Evolutionary conservation across 2,888 invertebrate genomes (phyloP).

Genomic region (Volucella bombylans): DNA sequence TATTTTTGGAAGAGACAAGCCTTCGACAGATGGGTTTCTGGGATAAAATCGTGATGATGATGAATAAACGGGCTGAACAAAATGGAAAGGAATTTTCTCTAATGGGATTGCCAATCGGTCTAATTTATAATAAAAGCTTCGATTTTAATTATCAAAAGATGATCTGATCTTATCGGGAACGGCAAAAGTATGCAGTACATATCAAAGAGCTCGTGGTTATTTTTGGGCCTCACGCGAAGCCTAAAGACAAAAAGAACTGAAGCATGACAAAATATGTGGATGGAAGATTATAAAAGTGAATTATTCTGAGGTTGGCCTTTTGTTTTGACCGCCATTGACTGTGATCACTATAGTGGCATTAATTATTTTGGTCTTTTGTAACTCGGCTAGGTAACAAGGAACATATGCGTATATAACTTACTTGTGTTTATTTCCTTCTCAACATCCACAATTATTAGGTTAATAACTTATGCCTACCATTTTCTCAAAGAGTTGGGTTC

Average conservation of each 20-base stretch:
- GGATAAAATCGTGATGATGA: conserved; percentile 40
- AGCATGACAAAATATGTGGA: conserved; percentile 32
- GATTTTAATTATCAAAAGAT: conserved; percentile 43
- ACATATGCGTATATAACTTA: too few species aligned
- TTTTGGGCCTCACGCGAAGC: conserved; percentile 18
- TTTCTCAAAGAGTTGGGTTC: too few species aligned
- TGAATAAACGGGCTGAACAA: conserved; percentile 24
- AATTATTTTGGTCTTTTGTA: too few species aligned
- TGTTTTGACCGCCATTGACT: too few species aligned
- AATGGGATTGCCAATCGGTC: conserved; percentile 45
- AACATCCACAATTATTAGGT: too few species aligned
- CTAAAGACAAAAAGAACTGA: conserved; percentile 10
- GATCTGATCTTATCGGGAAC: conserved; percentile 17
- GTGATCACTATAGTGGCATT: too few species aligned
- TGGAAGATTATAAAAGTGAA: background rate
- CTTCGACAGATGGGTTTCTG: conserved; percentile 44
- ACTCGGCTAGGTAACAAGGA: too few species aligned
- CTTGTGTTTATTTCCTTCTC: too few species aligned
- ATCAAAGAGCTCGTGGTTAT: conserved; percentile 3
- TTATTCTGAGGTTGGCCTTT: background rate
- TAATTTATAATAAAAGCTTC: conserved; percentile 27
- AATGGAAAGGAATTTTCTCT: conserved; percentile 19
- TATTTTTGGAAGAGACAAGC: conserved; percentile 39
- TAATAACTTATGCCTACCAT: too few species aligned
- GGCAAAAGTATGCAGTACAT: background rate